These are phyloP conservation scores for Papilio polytes DNA, from an alignment of 1,140 invertebrate genomes.

Conservation along the genomic window DNA sequence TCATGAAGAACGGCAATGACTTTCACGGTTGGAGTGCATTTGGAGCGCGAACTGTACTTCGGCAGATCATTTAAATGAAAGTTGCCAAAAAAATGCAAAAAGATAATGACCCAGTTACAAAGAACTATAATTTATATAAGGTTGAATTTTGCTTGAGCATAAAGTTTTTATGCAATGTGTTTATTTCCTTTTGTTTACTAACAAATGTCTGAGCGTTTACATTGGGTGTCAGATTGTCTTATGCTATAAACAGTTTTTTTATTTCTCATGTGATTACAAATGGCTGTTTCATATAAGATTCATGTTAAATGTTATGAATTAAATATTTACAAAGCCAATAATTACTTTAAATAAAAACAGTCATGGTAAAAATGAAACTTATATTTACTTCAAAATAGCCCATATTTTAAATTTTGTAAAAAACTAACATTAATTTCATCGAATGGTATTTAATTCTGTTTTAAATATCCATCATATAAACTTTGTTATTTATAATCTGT, in stretches of 20 bases:
- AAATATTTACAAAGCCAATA: too few relatives aligned
- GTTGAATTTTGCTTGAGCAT: conserved; percentile 15
- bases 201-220: conserved; percentile 24
- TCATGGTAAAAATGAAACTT: too few relatives aligned
- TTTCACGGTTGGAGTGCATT: conserved; percentile 83
- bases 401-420: too few relatives aligned
- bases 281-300: not conserved
- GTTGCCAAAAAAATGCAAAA: conserved; percentile 71
- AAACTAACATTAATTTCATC: too few relatives aligned
- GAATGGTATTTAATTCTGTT: too few relatives aligned
- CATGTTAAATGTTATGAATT: not conserved
- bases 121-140: conserved; percentile 37
- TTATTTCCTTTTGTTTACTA: conserved; percentile 41
- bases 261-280: not conserved
- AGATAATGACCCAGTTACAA: conserved; percentile 55
- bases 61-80: conserved; percentile 72
- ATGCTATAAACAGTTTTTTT: conserved; percentile 3
- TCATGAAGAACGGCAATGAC: conserved; percentile 78
- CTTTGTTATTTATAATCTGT: too few relatives aligned
- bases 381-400: too few relatives aligned
- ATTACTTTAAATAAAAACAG: too few relatives aligned
- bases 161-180: conserved; percentile 8
- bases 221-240: not conserved
- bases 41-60: conserved; percentile 78
- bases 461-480: too few relatives aligned